Evolutionary conservation across 2,113 vertebrate genomes (phyloP).

Genomic region (Mustela lutreola): DNA sequence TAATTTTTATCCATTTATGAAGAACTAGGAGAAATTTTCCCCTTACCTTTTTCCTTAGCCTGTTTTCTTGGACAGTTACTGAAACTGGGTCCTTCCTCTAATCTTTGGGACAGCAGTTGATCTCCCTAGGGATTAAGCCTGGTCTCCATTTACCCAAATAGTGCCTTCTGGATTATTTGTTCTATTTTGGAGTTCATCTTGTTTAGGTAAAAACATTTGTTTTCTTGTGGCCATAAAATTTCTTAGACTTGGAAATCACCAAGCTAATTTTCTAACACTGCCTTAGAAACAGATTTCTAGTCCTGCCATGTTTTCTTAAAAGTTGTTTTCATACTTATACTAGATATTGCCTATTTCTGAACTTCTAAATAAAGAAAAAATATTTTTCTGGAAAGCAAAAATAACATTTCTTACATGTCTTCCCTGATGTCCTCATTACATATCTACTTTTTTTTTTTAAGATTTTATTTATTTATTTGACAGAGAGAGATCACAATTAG

Average conservation of each 20-base stretch:
- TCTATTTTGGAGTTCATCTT: background rate
- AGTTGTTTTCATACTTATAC: background rate
- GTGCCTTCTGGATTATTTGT: background rate
- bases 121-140: background rate
- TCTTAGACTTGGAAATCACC: background rate
- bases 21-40: background rate
- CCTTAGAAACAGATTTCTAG: background rate
- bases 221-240: background rate
- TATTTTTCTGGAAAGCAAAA: background rate
- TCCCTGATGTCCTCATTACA: background rate
- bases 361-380: background rate
- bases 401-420: background rate
- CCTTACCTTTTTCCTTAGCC: background rate
- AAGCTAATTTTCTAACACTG: constrained; percentile 1
- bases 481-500: no score
- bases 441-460: no score
- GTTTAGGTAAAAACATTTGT: background rate
- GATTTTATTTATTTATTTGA: no score
- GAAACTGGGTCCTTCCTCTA: background rate
- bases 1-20: background rate
- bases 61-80: background rate
- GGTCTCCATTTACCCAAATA: background rate
- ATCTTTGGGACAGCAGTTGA: background rate
- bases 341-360: background rate
- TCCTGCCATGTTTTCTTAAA: background rate